Evolutionary conservation across 2,797 vertebrate species (phyloP).

Genomic region (Carduelis carduelis): DNA sequence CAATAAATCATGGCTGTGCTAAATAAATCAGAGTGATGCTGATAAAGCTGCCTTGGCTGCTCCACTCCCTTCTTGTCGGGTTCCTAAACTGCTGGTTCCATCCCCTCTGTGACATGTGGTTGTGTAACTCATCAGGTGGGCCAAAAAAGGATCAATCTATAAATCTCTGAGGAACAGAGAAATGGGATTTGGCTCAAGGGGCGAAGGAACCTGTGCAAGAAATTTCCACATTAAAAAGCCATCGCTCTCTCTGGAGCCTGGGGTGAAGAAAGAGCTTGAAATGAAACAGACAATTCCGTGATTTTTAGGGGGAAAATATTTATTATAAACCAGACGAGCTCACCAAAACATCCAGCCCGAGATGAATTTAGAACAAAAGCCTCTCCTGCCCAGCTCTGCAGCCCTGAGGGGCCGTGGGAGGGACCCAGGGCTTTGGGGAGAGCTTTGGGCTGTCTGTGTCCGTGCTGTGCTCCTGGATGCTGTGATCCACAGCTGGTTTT

Average conservation of each 20-base stretch:
- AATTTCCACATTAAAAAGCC: constrained; percentile 81
- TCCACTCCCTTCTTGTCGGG: neutral
- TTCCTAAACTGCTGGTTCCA: constrained; percentile 44
- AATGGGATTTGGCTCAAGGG: constrained; percentile 69
- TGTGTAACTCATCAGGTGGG: constrained; percentile 67
- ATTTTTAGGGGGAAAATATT: constrained; percentile 73
- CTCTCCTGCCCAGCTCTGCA: neutral
- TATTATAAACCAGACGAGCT: constrained; percentile 70
- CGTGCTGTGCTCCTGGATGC: accelerated
- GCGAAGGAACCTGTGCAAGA: constrained; percentile 55
- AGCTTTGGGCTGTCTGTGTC: neutral
- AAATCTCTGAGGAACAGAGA: constrained; percentile 68
- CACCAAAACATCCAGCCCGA: constrained; percentile 66
- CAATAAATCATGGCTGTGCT: constrained; percentile 38
- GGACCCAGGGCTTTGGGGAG: neutral
- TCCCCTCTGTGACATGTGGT: constrained; percentile 51
- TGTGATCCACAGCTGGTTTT: neutral
- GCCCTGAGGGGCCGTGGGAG: neutral
- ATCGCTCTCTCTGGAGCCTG: constrained; percentile 61
- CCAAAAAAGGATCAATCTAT: constrained; percentile 72
- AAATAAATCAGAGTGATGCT: constrained; percentile 50
- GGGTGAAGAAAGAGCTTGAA: constrained; percentile 67
- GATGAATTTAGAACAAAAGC: constrained; percentile 33
- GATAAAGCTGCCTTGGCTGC: constrained; percentile 54
- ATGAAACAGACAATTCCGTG: constrained; percentile 64